Conservation (phyloP, 35 echinoderm and acorn worm genomes). For the Nesometra sesokonis region DNA sequence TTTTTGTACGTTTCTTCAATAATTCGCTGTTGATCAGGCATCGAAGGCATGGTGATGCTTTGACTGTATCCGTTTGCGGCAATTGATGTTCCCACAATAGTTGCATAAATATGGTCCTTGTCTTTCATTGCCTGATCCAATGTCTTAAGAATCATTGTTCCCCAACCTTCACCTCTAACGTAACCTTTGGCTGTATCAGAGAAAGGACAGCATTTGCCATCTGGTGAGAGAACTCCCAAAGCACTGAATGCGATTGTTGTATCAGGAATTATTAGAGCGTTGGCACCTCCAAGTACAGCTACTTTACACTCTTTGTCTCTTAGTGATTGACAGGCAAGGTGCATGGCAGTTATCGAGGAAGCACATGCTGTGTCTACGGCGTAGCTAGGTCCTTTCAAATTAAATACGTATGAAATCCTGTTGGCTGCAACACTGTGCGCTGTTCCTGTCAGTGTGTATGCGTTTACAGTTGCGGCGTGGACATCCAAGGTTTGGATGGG, state of each 20-base stretch:
- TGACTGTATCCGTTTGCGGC: conserved; percentile 60
- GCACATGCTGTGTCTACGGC: conserved; percentile 88
- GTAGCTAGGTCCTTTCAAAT: conserved; percentile 73
- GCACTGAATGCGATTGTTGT: conserved; percentile 78
- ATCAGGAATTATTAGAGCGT: conserved; percentile 55
- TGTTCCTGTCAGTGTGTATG: conserved; percentile 81
- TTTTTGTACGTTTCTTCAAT: conserved; percentile 66
- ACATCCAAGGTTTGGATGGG: conserved; percentile 41
- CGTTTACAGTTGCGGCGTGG: conserved; percentile 34
- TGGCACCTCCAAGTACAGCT: conserved; percentile 55
- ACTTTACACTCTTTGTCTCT: conserved; percentile 70
- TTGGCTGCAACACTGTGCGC: conserved; percentile 79
- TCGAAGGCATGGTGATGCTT: conserved; percentile 90
- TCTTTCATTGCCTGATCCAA: conserved; percentile 52
- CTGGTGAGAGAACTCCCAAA: conserved; percentile 71
- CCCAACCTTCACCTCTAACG: conserved; percentile 89
- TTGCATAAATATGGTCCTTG: conserved; percentile 79
- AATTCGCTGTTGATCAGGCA: conserved; percentile 37
- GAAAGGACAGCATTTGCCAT: conserved; percentile 85
- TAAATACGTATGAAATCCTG: conserved; percentile 79
- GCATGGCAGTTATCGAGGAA: conserved; percentile 70
- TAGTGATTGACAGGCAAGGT: conserved; percentile 71
- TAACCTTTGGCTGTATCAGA: conserved; percentile 82
- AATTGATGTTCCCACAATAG: conserved; percentile 61
- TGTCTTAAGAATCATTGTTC: conserved; percentile 70